Evolutionary conservation across 2,113 vertebrate genomes (phyloP).

Genomic region (Leucosticte australis): DNA sequence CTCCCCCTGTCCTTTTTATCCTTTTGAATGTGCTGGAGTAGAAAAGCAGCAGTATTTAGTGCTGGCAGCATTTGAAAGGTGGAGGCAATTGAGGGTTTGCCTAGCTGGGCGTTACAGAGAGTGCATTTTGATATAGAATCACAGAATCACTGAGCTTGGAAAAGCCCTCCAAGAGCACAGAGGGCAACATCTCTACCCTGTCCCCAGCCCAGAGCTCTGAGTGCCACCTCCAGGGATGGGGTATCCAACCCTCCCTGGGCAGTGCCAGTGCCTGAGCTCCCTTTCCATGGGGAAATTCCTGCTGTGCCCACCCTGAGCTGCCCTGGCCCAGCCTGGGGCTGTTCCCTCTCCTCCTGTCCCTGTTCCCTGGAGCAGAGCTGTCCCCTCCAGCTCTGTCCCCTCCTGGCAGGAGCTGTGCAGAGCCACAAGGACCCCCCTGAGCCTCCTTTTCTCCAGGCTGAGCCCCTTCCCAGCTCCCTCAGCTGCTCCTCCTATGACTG

Average conservation of each 20-base stretch:
- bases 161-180: rapidly evolving
- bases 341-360: neutral
- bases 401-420: neutral
- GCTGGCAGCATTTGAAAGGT: neutral
- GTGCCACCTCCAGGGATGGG: neutral
- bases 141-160: neutral
- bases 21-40: neutral
- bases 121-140: neutral
- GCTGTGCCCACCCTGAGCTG: neutral
- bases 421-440: neutral
- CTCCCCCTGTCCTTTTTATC: neutral
- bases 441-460: neutral
- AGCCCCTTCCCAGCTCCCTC: neutral
- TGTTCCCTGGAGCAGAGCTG: neutral
- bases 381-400: no score
- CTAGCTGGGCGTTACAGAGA: neutral
- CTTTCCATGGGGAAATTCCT: neutral
- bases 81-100: neutral
- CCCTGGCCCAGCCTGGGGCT: neutral
- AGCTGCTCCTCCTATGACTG: neutral
- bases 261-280: neutral
- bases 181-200: neutral
- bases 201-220: neutral
- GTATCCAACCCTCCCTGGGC: neutral
- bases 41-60: neutral